Base-by-base conservation (phyloP, 1,140 invertebrate species). In the Leptinotarsa undecemlineata region DNA sequence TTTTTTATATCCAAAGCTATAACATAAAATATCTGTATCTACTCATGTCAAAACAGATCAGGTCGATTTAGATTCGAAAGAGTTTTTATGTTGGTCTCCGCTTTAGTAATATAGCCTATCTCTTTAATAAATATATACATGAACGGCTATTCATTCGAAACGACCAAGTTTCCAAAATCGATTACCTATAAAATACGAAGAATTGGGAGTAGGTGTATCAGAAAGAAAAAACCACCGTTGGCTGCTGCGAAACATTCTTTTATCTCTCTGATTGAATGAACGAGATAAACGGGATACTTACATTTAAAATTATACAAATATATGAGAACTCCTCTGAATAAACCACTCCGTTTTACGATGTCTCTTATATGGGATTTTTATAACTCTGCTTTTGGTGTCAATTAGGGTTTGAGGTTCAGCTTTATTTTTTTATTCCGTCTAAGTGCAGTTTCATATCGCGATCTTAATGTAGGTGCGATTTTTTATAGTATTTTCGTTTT, bases 401-500 rank as follows among this genome's bases (percentile, higher is more conserved):
- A 64, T 64, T 64, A 64, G 63, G 63, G 20, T 19, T 20, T 64
- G 63, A 64, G 20, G 26, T 64, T 64, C 63, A 33, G 26, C 60
- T 64, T 64, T 15, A 20, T 23, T 33, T 64, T 64, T 64, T 64
- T 23, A 64, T 64, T 64, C 63, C 20, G 63, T 64, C 63, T 64
- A 21, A 64, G 63, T 23, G 63, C 63, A 64, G 20, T 64, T 64
- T 20, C 63, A 64, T 17, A 64, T 64, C 26, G 20, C 8, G 63
- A 64, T 64, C 63, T 64, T 64, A 33, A 64, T 64, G 26, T 64
- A 64, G 63, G 63, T 64, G 20, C 20, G 63, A 64, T 64, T 64
- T 64, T 64, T 23, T 64, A 23, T 64, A 21, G 63, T 23, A 33
- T 64, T 64, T 15, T 64, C 63, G 63, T 64, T 64, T 64, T 23